Percentiles rank a stretch among this genome's conserved stretches.
phyloP scores from a whole-genome alignment of 1,140 invertebrate genomes.

The Drosophila ambigua region DNA sequence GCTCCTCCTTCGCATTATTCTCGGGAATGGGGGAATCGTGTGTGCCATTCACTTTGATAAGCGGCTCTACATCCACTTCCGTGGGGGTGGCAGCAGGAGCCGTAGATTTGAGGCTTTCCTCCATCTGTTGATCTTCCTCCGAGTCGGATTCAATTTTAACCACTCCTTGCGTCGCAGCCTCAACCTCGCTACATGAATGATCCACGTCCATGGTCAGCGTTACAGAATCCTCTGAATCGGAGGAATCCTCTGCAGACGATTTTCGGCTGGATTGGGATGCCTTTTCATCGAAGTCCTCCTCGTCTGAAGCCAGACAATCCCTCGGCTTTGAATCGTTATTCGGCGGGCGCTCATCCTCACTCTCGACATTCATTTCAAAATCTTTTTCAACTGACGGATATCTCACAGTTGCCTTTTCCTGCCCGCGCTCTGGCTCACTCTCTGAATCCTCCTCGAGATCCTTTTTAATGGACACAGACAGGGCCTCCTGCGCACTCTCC shows the following conservation, averaged over 20 bases:
- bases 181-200: constrained; percentile 16
- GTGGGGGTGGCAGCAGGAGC: not conserved
- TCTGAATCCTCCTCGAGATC: too few relatives aligned
- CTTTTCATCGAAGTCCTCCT: not conserved
- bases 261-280: not conserved
- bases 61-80: constrained; percentile 1
- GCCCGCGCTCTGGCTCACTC: too few relatives aligned
- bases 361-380: too few relatives aligned
- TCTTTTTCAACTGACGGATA: too few relatives aligned
- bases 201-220: constrained; percentile 47
- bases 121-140: constrained; percentile 29
- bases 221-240: constrained; percentile 32
- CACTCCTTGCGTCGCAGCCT: not conserved
- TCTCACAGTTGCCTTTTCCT: too few relatives aligned
- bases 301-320: not conserved
- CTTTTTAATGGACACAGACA: too few relatives aligned
- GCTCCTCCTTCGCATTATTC: not conserved
- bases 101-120: constrained; percentile 6
- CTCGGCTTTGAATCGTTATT: not conserved
- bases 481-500: too few relatives aligned
- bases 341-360: too few relatives aligned
- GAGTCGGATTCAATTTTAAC: constrained; percentile 58
- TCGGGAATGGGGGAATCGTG: constrained; percentile 24
- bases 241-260: constrained; percentile 17
- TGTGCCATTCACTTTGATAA: constrained; percentile 55